Evolutionary conservation across 1,140 invertebrate genomes (phyloP), one percentile per base, ranked within the genome.

Genomic region (Trachymyrmex septentrionalis): DNA sequence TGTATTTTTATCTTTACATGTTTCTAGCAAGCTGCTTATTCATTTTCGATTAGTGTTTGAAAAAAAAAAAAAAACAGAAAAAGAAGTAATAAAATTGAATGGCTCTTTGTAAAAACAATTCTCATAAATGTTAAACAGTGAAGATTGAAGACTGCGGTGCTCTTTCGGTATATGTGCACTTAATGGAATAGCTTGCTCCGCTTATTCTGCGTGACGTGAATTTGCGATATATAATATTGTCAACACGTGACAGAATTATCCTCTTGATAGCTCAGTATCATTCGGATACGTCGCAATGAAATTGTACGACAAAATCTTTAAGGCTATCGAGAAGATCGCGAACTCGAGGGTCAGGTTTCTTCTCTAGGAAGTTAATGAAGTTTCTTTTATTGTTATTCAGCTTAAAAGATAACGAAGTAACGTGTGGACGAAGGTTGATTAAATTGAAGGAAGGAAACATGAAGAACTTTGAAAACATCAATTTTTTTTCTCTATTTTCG

Each of bases 91-190:
- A 55, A 67, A 67, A 34, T 14, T 21, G 14, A 27, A 30, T 44
- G 16, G n/a, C 38, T 78, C 38, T 21, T 19, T 59, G 21, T 71
- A 71, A 81, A 81, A 81, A 81, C 50, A 81, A 72, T 59, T 38
- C 21, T 38, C 12, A 0, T 19, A 16, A 2, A 69, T 6, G 12
- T 38, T 55, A 53, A 66, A 34, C 63, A 21, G 2, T 16, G 64
- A 67, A 14, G 27, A 24, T 3, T 16, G 64, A 67, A 14, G 27
- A 24, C 14, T 30, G 6, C 6, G 21, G 24, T 24, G 5, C 3
- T 55, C 3, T 55, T 38, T 30, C 10, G 14, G 30, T 72, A 9
- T 53, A 12, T 14, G 21, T n/a, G 30, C 21, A 71, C 64, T 38
- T 14, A 67, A n/a, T 2, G 34, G 19, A 27, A 75, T n/a, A 38